Percentiles rank a stretch among this genome's conserved stretches.
Evolutionary conservation across 2,888 invertebrate species (phyloP).

Genomic region (Eupelmus urozonus): DNA sequence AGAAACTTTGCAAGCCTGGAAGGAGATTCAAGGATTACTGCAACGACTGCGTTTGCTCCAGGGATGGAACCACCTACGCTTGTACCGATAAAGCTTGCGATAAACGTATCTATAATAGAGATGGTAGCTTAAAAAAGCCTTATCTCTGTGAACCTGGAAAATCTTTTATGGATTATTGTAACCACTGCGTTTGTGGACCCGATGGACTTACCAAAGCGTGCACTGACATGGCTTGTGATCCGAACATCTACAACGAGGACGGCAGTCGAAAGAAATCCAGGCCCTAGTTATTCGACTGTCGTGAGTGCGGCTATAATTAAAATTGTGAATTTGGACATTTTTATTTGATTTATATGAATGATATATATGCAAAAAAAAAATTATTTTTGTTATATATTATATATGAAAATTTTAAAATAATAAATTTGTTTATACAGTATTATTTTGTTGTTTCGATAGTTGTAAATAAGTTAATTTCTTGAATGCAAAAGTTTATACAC

Average conservation of each 20-base stretch:
- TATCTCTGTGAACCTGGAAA: not conserved
- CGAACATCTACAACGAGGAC: slow-evolving; percentile 26
- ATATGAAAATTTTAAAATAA: no score
- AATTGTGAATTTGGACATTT: no score
- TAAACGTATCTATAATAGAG: slow-evolving; percentile 32
- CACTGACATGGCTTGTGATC: not conserved
- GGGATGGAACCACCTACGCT: slow-evolving; percentile 66
- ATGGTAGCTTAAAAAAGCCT: slow-evolving; percentile 30
- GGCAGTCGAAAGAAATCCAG: slow-evolving; percentile 21
- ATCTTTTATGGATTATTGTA: slow-evolving; percentile 3
- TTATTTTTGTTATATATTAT: no score
- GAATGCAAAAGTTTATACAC: no score
- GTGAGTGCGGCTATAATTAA: no score
- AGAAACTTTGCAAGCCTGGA: slow-evolving; percentile 34
- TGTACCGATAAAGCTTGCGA: slow-evolving; percentile 62
- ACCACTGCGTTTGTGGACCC: not conserved
- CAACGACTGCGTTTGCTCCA: slow-evolving; percentile 80
- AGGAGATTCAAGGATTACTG: slow-evolving; percentile 78
- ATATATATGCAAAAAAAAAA: no score
- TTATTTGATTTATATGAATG: no score
- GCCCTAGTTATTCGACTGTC: not conserved
- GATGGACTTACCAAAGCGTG: slow-evolving; percentile 4
- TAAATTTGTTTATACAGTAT: no score
- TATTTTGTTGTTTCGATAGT: no score
- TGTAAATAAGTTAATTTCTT: no score